Evolutionary conservation across 2,888 invertebrate genomes (phyloP), one percentile per base, ranked within the genome.

Genomic region (Catonia carolina): DNA sequence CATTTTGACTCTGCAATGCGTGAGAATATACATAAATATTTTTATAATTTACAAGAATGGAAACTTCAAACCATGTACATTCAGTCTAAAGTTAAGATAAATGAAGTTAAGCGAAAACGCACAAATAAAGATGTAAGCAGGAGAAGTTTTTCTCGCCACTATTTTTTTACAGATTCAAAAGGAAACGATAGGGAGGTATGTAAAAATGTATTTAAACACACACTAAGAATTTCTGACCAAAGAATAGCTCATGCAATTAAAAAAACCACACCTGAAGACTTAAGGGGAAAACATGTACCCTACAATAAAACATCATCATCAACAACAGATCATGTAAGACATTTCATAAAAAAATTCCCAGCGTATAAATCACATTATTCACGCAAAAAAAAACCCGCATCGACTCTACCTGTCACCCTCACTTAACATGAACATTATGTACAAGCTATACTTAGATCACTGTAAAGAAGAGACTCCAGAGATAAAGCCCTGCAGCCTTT

Each of bases 341-440:
- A 39, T 5, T 39, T 39, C n/a, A 39, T 39, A 17, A 18, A 2
- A 39, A 2, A 39, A 39, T 39, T 39, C 12, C 39, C 39, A 39
- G 39, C 39, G 15, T 39, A 39, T n/a, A n/a, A n/a, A n/a, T n/a
- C n/a, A n/a, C n/a, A n/a, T n/a, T n/a, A n/a, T n/a, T n/a, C n/a
- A n/a, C n/a, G 1, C 15, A 39, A 39, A 4, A 2, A 39, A 39
- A 18, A 39, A 39, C 39, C 39, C 39, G 18, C 39, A 39, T 39
- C 15, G 39, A 39, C 39, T 39, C 39, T 39, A 39, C 39, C 18
- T 39, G 14, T 39, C 39, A 39, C 39, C 39, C 12, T 39, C 39
- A 39, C 39, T 50, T 31, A 50, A 35, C 36, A 50, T 35, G 18
- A 15, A 7, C 35, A 50, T 18, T 17, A 50, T 50, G 51, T 50